Base-by-base conservation (phyloP, 2,888 invertebrate genomes). In the Biston betularia region DNA sequence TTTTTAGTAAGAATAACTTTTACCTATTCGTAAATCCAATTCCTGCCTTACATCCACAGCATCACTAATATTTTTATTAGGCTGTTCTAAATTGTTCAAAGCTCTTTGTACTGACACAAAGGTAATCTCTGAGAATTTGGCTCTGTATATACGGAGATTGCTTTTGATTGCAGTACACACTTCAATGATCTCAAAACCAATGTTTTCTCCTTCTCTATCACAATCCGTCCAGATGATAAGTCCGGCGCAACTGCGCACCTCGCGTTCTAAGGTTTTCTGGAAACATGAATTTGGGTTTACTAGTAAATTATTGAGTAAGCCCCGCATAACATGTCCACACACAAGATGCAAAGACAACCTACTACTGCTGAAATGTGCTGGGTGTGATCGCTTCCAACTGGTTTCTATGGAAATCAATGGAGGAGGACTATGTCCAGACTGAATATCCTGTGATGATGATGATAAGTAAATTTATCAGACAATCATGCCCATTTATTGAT, bases 151-250 rank as follows among this genome's bases (percentile, higher is more conserved):
- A 65, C 89, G 85, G 52, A 98, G 91, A 81, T 95, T 95, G 7
- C 95, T 95, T 80, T 97, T 98, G 0, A 97, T 88, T n/a, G 95
- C 96, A 69, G 94, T 95, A 83, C 99, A 99, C 8, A 99, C 98
- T 86, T 97, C 90, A 58, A 99, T 98, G 42, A 99, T 96, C 94
- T 99, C 99, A 94, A 96, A 99, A 0, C 99, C 99, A 85, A 99
- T 99, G 86, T 99, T 99, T 90, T 99, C 99, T 40, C 99, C 99
- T 94, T 99, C 99, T 89, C 99, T 96, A 94, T 99, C 99, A 94
- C 99, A 99, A 98, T 99, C 99, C 0, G 99, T 99, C 99, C 99
- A 99, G 76, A 99, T 97, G 15, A 99, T 97, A 5, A 99, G 94
- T 0, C 96, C 96, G 74, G 95, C 92, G 78, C 97, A 97, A 44